Evolutionary conservation across 2,888 invertebrate genomes (phyloP).

Genomic region (Dorcus hopei): DNA sequence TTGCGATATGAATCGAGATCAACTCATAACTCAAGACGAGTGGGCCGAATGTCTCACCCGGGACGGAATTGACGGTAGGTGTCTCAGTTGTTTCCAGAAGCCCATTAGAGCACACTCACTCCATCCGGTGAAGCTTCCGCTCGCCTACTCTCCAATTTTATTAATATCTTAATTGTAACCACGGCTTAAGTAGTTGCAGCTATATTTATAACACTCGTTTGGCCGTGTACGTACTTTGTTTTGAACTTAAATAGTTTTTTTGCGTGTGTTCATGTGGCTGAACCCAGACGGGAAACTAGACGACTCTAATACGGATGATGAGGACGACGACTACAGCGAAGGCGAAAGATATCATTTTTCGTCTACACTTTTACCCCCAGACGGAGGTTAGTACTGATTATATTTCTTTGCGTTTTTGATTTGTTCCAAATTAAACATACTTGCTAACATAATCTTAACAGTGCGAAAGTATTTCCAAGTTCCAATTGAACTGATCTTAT

Average conservation of each 20-base stretch:
- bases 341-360: constrained; percentile 47
- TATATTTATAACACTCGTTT: constrained; percentile 7
- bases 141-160: background rate
- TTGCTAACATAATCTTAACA: too few species aligned
- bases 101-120: constrained; percentile 14
- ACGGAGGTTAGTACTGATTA: constrained; percentile 36
- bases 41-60: constrained; percentile 84
- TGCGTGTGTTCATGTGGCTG: constrained; percentile 72
- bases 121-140: constrained; percentile 11
- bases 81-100: constrained; percentile 40
- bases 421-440: too few species aligned
- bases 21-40: constrained; percentile 73
- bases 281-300: constrained; percentile 63
- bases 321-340: constrained; percentile 55
- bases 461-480: too few species aligned
- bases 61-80: constrained; percentile 81
- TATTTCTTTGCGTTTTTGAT: background rate
- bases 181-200: background rate
- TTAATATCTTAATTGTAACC: background rate
- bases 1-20: constrained; percentile 82
- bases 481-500: too few species aligned
- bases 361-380: constrained; percentile 34
- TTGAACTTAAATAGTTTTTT: constrained; percentile 62
- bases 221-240: constrained; percentile 44
- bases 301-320: constrained; percentile 49